phyloP scores from a whole-genome alignment of 2,888 invertebrate genomes.

The Protonemura montana region DNA sequence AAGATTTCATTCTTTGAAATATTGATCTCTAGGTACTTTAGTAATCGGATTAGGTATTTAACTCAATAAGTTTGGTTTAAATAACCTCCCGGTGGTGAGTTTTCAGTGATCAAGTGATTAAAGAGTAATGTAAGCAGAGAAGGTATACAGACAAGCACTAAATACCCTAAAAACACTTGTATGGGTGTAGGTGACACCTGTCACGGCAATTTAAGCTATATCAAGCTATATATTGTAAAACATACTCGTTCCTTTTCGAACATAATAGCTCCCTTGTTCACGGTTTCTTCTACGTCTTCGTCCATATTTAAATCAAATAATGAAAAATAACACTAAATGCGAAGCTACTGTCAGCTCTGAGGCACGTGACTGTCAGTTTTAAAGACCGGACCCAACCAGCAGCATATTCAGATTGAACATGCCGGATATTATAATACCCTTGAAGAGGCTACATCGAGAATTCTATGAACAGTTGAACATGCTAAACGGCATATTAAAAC shows the following conservation, averaged over 20 bases:
- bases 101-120: background rate
- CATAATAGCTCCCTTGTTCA: background rate
- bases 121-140: background rate
- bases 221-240: background rate
- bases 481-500: too few species aligned
- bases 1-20: background rate
- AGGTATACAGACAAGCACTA: too few species aligned
- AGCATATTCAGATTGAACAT: too few species aligned
- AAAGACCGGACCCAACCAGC: too few species aligned
- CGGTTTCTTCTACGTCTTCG: background rate
- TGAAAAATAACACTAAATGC: too few species aligned
- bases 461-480: too few species aligned
- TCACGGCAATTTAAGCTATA: too few species aligned
- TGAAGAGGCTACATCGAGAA: too few species aligned
- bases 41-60: background rate
- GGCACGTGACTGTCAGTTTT: too few species aligned
- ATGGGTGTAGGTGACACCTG: background rate
- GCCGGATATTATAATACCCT: too few species aligned
- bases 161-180: background rate
- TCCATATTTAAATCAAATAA: background rate
- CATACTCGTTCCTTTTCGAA: background rate
- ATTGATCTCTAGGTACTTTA: background rate
- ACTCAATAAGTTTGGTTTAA: background rate
- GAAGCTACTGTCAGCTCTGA: too few species aligned
- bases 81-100: background rate